phyloP scores from a whole-genome alignment of 2,113 vertebrate genomes.

The Melanocharis versteri region DNA sequence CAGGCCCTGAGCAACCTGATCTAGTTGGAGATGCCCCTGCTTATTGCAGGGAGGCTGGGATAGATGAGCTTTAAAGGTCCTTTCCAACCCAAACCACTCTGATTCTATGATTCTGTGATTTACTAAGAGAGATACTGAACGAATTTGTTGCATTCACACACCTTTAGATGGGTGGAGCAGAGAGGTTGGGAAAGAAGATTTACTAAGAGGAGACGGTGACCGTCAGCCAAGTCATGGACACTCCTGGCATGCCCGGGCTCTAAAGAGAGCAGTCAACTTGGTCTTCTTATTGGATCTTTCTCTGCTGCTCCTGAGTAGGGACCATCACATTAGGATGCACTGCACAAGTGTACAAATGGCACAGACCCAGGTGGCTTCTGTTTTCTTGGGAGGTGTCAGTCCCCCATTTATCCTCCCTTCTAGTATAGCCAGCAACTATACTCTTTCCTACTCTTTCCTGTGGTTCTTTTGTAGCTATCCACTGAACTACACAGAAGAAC shows the following conservation, averaged over 20 bases:
- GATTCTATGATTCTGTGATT: not conserved
- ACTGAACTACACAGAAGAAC: not conserved
- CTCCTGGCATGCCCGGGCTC: too few species aligned
- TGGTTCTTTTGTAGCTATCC: not conserved
- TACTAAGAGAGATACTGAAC: not conserved
- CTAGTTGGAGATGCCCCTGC: not conserved
- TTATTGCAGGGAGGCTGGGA: not conserved
- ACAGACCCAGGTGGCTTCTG: not conserved
- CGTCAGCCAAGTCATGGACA: fast-evolving
- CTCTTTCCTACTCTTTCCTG: not conserved
- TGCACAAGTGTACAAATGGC: fast-evolving
- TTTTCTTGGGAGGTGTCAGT: too few species aligned
- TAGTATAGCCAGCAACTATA: not conserved
- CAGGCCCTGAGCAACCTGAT: not conserved
- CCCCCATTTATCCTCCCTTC: not conserved
- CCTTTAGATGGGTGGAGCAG: not conserved
- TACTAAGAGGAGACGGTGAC: not conserved
- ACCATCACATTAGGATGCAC: not conserved
- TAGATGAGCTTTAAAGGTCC: not conserved
- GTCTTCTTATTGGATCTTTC: not conserved
- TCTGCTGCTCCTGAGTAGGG: not conserved
- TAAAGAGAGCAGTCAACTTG: not conserved
- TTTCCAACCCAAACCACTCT: not conserved
- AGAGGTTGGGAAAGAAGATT: not conserved
- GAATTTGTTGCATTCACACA: not conserved